Base-by-base conservation (phyloP, 2,113 vertebrate species). In the Rhizomys pruinosus region DNA sequence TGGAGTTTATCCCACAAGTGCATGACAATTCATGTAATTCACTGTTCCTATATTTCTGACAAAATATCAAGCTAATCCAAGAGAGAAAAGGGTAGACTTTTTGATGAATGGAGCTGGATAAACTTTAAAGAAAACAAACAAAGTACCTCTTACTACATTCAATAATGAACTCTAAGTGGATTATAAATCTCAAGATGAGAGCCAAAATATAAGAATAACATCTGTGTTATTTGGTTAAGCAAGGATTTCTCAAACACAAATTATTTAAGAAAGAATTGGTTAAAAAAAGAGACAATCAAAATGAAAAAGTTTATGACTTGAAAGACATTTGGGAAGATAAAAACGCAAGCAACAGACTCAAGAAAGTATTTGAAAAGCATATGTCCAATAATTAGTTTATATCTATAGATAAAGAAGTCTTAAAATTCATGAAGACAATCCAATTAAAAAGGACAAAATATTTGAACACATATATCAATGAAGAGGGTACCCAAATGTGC, bases 291-390 rank as follows among this genome's bases (percentile, higher is more conserved):
- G 2, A 81, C 89, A 64, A 77, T 76, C 52, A n/a, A 93, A 37
- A 72, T n/a, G 29, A 64, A 90, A 88, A 86, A 68, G n/a, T 34
- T 79, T 61, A 34, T 47, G 27, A 87, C 87, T 63, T 66, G 77
- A 92, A 93, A 91, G 52, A 61, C 0, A 92, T 32, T 69, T 63
- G 84, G 59, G 52, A 64, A 95, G 91, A 94, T 17, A 59, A 78
- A 72, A 87, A 37, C 42, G 29, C 0, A 72, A 84, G 37, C 44
- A 84, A 80, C 2, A 81, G 34, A 55, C 6, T 52, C 72, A n/a
- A 79, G 32, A 87, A 90, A 72, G 92, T 84, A 76, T 76, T 87
- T 85, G 63, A 29, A n/a, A 87, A 74, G 37, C 44, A 1, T 20
- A 66, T 22, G 7, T 69, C 47, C 22, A 52, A 37, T 2, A 76